Conservation (phyloP, 2,888 invertebrate genomes). For the Rotaria socialis region DNA sequence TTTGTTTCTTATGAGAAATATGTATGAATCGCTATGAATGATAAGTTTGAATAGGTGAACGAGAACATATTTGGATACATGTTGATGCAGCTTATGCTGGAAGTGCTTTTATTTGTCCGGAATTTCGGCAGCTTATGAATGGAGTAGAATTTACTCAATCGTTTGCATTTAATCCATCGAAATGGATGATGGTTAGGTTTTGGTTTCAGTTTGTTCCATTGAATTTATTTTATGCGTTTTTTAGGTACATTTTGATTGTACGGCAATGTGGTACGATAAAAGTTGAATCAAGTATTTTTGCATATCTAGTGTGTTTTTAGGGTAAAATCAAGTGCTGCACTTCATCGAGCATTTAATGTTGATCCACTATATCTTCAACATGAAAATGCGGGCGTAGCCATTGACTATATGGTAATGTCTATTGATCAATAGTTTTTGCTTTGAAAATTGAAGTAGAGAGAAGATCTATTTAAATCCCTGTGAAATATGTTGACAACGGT, state of each 20-base stretch:
- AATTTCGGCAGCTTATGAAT: constrained; percentile 79
- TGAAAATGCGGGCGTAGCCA: constrained; percentile 88
- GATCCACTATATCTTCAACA: constrained; percentile 93
- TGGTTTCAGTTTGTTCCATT: not conserved
- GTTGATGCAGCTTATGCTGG: constrained; percentile 97
- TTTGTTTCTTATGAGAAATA: no score
- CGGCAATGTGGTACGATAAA: constrained; percentile 61
- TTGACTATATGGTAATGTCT: constrained; percentile 54
- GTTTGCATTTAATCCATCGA: constrained; percentile 94
- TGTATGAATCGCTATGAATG: no score
- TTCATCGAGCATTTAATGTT: constrained; percentile 93
- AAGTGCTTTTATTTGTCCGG: constrained; percentile 86
- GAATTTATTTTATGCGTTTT: not conserved
- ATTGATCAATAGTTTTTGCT: not conserved
- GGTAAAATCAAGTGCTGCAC: constrained; percentile 71
- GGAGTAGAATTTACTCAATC: constrained; percentile 73
- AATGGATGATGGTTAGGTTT: constrained; percentile 86
- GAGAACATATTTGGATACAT: constrained; percentile 86
- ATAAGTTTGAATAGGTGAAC: constrained; percentile 55
- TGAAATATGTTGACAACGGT: no score
- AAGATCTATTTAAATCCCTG: no score
- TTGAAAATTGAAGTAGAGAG: no score
- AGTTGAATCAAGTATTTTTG: not conserved
- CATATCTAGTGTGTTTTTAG: not conserved
- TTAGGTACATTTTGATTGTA: constrained; percentile 75